These are phyloP conservation scores for Drosophila orena DNA, from an alignment of 1,140 invertebrate genomes.

Conservation along the genomic window DNA sequence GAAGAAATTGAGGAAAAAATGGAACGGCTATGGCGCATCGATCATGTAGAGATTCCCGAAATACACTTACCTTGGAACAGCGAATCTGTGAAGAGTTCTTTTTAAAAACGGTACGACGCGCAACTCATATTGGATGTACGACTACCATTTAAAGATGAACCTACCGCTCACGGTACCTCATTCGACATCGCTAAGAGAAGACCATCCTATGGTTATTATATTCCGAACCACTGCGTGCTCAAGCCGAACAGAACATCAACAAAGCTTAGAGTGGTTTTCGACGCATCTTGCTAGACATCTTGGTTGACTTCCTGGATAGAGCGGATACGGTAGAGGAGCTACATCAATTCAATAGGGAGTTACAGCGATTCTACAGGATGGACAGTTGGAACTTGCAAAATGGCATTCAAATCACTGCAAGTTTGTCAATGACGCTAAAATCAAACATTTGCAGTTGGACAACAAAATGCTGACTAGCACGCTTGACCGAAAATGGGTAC, in stretches of 20 bases:
- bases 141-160: not conserved
- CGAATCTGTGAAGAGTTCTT: not conserved
- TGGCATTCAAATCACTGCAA: not conserved
- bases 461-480: not conserved
- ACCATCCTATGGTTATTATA: not conserved
- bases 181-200: not conserved
- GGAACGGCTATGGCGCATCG: not conserved
- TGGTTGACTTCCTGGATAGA: not conserved
- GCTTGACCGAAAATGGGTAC: not conserved
- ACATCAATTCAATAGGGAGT: not conserved
- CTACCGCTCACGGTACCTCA: not conserved
- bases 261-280: constrained; percentile 7
- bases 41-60: too few relatives aligned
- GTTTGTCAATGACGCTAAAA: not conserved
- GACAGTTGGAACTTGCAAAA: not conserved
- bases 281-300: constrained; percentile 4
- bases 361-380: not conserved
- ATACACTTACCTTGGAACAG: not conserved
- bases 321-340: not conserved
- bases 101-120: not conserved
- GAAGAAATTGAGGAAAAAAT: too few relatives aligned
- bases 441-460: not conserved
- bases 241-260: constrained; percentile 12
- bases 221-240: constrained; percentile 6
- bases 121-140: not conserved